phyloP scores from a whole-genome alignment of 1,140 invertebrate species.

The Trachymyrmex cornetzi region DNA sequence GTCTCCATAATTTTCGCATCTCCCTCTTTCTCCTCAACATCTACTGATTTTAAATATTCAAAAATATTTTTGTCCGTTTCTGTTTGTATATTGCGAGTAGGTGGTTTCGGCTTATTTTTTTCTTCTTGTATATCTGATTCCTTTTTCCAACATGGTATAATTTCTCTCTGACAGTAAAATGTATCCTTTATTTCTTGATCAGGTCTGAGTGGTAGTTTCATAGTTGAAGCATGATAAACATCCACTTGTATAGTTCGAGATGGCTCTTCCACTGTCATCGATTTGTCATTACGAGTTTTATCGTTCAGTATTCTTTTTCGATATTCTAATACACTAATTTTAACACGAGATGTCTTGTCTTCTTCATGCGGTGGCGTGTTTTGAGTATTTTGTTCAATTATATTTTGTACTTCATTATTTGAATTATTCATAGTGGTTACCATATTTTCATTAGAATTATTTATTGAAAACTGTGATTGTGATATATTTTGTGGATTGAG shows the following conservation, averaged over 20 bases:
- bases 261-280: slow-evolving; percentile 72
- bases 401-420: slow-evolving; percentile 76
- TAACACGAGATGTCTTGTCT: slow-evolving; percentile 59
- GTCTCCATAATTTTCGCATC: slow-evolving; percentile 13
- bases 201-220: not conserved
- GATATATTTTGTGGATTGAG: slow-evolving; percentile 67
- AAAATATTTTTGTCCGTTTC: slow-evolving; percentile 81
- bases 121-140: slow-evolving; percentile 78
- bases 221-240: slow-evolving; percentile 79
- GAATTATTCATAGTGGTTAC: slow-evolving; percentile 76
- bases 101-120: slow-evolving; percentile 71
- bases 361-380: slow-evolving; percentile 63
- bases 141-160: slow-evolving; percentile 70
- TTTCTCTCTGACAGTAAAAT: slow-evolving; percentile 77
- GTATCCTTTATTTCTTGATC: too few species aligned
- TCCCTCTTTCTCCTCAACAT: not conserved
- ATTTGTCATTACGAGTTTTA: slow-evolving; percentile 73
- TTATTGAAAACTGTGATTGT: slow-evolving; percentile 31
- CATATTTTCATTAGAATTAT: slow-evolving; percentile 74
- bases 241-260: slow-evolving; percentile 78
- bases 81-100: slow-evolving; percentile 68
- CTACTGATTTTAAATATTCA: slow-evolving; percentile 62
- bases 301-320: slow-evolving; percentile 35
- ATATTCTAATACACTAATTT: too few species aligned
- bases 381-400: slow-evolving; percentile 73